Evolutionary conservation across 2,797 vertebrate genomes (phyloP).

Genomic region (Notamacropus eugenii): DNA sequence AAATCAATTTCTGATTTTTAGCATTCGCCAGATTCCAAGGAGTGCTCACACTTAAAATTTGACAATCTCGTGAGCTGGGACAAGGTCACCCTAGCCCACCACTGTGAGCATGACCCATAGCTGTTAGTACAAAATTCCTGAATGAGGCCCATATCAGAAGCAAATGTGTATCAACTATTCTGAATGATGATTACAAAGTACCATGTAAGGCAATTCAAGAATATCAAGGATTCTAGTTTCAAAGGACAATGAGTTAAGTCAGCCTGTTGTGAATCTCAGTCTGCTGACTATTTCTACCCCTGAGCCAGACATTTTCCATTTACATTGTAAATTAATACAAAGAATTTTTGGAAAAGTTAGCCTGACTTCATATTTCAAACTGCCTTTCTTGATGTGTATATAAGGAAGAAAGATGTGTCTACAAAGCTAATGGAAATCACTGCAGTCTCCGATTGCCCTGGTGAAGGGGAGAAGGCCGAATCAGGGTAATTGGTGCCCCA

Average conservation of each 20-base stretch:
- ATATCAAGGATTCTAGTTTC: background rate
- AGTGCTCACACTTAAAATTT: background rate
- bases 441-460: background rate
- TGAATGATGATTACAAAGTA: background rate
- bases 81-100: background rate
- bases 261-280: background rate
- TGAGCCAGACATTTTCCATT: background rate
- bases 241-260: background rate
- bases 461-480: background rate
- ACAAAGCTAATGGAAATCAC: background rate
- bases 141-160: background rate
- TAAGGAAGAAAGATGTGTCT: background rate
- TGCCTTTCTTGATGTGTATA: background rate
- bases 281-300: background rate
- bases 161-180: background rate
- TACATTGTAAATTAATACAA: background rate
- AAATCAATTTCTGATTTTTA: background rate
- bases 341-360: background rate
- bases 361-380: background rate
- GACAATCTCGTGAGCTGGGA: background rate
- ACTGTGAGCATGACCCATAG: background rate
- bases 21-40: background rate
- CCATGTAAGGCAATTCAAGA: background rate
- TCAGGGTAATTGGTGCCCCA: background rate
- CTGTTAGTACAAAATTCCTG: background rate